Base-by-base conservation (phyloP, 2,888 invertebrate genomes). In the Rotaria magnacalcarata region DNA sequence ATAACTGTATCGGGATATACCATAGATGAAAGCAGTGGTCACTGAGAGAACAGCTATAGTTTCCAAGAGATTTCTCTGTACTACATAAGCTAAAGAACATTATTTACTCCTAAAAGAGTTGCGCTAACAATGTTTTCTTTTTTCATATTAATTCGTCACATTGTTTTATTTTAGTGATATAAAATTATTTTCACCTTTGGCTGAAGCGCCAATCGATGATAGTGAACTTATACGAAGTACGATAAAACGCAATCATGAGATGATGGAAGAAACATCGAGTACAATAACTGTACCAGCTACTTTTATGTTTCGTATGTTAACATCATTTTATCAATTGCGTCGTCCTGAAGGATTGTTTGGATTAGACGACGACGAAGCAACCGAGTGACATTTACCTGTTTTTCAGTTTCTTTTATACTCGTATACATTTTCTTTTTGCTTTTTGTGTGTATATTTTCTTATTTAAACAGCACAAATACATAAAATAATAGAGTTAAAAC, bases 271-370 rank as follows among this genome's bases (percentile, higher is more conserved):
- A 91, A 95, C 95, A 34, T 93, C 94, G 90, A 95, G 95, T 90
- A 95, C 95, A 2, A 94, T 95, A 87, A 95, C 95, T 50, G 95
- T 95, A 86, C 95, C 95, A 56, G 95, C 95, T 34, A 94, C 94
- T 85, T 95, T 95, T 90, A 95, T 95, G 95, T 94, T 95, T 88
- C 89, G 92, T 84, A 92, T 92, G 89, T 88, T 92, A 85, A 89
- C 90, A 52, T 88, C 89, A 27, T 88, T 90, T 84, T 89, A 89
- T 88, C 89, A 89, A 47, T 87, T 90, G 41, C 88, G 90, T 87
- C 56, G 87, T 67, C 85, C 84, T 5, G 84, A 84, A 80, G 74
- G 86, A 47, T 19, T 43, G 54, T 86, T 56, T 14, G 67, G 67
- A 34, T 27, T 34, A 41, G 67, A 67, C 34, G 67, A 67, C 16